phyloP scores from a whole-genome alignment of 2,797 vertebrate species.

The Aldrovandia affinis region DNA sequence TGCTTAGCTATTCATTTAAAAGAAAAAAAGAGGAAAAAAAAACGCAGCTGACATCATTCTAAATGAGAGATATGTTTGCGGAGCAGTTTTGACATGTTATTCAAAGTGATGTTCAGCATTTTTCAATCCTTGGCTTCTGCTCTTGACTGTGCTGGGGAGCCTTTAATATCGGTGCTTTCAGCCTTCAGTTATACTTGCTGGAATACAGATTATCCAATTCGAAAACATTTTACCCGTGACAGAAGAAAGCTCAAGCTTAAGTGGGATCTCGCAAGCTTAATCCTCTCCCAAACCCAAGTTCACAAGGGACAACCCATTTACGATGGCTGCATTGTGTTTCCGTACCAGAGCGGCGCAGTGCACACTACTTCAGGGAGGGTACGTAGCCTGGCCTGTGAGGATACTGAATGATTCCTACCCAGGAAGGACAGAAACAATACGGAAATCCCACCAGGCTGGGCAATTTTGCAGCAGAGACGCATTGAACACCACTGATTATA shows the following conservation, averaged over 20 bases:
- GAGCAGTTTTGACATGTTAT: constrained; percentile 48
- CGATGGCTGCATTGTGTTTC: not conserved
- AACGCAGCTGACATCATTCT: constrained; percentile 31
- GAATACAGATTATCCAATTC: not conserved
- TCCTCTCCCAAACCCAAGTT: not conserved
- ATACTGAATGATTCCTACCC: not conserved
- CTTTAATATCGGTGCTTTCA: not conserved
- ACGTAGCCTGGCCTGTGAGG: not conserved
- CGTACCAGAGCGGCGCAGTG: not conserved
- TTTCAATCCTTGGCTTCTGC: constrained; percentile 40
- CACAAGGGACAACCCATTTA: not conserved
- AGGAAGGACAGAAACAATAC: not conserved
- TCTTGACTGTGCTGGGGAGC: not conserved
- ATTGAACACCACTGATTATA: not conserved
- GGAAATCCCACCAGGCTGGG: not conserved
- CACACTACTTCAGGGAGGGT: not conserved
- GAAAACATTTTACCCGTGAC: not conserved
- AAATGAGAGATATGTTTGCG: constrained; percentile 27
- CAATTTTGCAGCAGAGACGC: not conserved
- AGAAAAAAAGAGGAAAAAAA: not conserved
- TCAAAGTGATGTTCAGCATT: constrained; percentile 41
- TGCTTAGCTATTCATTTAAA: constrained; percentile 30
- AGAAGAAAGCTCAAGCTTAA: not conserved
- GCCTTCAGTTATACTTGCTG: not conserved
- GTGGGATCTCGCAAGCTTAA: not conserved